A percentile compares a stretch with the other conserved stretches of the same genome.
phyloP scores from a whole-genome alignment of 2,888 invertebrate species.

The Dermolepida albohirtum region DNA sequence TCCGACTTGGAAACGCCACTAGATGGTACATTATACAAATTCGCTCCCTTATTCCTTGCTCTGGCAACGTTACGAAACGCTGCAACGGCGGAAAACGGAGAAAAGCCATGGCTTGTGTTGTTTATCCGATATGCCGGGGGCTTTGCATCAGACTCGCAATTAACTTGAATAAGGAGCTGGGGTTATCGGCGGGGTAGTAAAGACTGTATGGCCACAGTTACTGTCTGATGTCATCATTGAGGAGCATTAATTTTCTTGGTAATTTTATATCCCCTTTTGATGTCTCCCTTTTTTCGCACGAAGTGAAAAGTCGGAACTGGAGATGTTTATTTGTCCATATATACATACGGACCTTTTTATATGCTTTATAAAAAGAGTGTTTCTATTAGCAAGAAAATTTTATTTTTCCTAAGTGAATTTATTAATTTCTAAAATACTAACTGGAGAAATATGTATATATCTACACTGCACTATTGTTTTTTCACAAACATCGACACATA shows the following conservation, averaged over 20 bases:
- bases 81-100: conserved; percentile 36
- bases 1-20: conserved; percentile 8
- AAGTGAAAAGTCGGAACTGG: no score
- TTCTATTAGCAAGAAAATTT: no score
- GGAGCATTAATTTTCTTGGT: conserved; percentile 56
- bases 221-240: conserved; percentile 53
- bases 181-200: conserved; percentile 55
- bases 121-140: conserved; percentile 55
- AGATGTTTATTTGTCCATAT: no score
- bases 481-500: no score
- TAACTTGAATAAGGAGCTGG: conserved; percentile 54
- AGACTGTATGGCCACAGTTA: conserved; percentile 51
- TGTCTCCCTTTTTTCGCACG: neutral
- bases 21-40: conserved; percentile 47
- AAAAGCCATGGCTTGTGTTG: conserved; percentile 46
- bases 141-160: conserved; percentile 54
- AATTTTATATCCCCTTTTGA: conserved; percentile 51
- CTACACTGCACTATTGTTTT: no score
- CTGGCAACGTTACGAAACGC: conserved; percentile 33
- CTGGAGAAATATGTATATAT: no score
- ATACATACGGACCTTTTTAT: no score
- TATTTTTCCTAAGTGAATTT: no score
- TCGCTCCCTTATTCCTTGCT: conserved; percentile 53
- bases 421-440: no score
- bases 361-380: no score